Conservation (phyloP, 2,113 vertebrate genomes). For the Muntiacus reevesi region DNA sequence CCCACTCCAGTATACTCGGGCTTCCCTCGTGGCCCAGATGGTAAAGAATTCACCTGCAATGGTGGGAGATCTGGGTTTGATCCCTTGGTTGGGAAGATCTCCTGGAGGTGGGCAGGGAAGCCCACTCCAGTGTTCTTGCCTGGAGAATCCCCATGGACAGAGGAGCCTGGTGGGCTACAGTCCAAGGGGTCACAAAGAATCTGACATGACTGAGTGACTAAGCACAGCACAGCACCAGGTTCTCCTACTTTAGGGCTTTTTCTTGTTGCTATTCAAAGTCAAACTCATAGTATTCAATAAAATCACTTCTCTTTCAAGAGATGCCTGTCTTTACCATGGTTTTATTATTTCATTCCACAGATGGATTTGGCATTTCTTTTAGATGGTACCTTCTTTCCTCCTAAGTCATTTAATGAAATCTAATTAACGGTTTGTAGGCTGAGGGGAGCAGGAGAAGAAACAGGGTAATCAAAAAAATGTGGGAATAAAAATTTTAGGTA, state of each 20-base stretch:
- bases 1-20: fast-evolving
- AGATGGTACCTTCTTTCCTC: not conserved
- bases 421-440: not conserved
- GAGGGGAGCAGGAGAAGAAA: not conserved
- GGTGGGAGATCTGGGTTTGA: fast-evolving
- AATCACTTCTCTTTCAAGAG: not conserved
- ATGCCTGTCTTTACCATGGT: not conserved
- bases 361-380: not conserved
- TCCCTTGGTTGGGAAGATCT: not conserved
- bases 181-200: fast-evolving
- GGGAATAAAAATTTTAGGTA: not conserved
- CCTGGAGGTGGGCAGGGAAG: not conserved
- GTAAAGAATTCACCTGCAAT: not conserved
- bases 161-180: not conserved
- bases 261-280: not conserved
- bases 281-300: not conserved
- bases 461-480: not conserved
- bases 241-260: not conserved
- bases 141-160: not conserved
- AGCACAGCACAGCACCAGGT: not conserved
- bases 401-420: not conserved
- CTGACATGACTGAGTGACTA: not conserved
- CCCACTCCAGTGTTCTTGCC: not conserved
- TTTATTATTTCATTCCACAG: not conserved
- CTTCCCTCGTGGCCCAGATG: not conserved